Evolutionary conservation across 2,113 vertebrate species (phyloP), one percentile per base, ranked within the genome.

Genomic region (Plecturocebus donacophilus): DNA sequence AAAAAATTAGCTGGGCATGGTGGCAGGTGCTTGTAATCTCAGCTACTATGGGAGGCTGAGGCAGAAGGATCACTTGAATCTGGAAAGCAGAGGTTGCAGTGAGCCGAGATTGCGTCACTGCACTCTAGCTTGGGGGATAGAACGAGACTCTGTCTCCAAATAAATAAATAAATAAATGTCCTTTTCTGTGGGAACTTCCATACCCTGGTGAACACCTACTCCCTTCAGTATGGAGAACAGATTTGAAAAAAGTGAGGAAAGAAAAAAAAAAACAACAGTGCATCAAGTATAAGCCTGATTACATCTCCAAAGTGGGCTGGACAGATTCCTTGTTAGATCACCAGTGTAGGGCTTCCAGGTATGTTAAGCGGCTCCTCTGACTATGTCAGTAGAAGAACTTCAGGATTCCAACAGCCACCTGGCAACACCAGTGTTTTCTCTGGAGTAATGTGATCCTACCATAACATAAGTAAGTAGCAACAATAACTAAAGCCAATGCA

Each of bases 381-480:
- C 61, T 80, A 3, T 27, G 45, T 30, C 87, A 83, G 49, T 11
- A 77, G 19, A 58, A 80, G 54, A 40, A 38, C 25, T 42, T 75
- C 68, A 49, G 30, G 56, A 30, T 79, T 56, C 40, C 80, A 79
- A 73, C 35, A 47, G n/a, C 64, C 38, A 91, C 40, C 30, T 61
- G 38, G 25, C 23, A 80, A 70, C 4, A 3, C 17, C 1, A 6
- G 2, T 56, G 58, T 81, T 40, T 66, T 81, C 54, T 89, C 87
- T 42, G 30, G 9, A 94, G n/a, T 89, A 85, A 92, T 71, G 71
- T 54, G 73, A 89, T 58, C 19, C 52, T 61, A 14, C 80, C 52
- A 81, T 83, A 91, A 95, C 30, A 87, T 66, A 71, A 97, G 70
- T 40, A 92, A 91, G 87, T 70, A 71, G 45, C 47, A 91, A 61